phyloP scores from a whole-genome alignment of 2,888 invertebrate species.

The Chloroclystis v-ata region DNA sequence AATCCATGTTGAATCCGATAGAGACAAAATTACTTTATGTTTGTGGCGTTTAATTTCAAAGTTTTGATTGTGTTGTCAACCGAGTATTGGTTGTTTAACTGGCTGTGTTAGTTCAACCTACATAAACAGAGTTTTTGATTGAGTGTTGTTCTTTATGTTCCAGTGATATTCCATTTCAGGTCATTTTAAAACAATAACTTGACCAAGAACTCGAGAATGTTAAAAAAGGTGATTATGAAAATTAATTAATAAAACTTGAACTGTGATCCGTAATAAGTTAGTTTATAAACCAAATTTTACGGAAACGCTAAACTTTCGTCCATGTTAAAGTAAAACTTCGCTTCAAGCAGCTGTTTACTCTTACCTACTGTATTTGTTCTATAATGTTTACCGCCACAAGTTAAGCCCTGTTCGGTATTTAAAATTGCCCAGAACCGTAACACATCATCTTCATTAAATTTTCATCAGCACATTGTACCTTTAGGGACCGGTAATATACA shows the following conservation, averaged over 20 bases:
- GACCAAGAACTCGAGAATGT: no score
- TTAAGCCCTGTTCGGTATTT: not conserved
- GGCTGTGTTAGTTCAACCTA: not conserved
- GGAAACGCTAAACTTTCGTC: no score
- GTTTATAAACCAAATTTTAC: no score
- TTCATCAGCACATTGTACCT: slow-evolving; percentile 10
- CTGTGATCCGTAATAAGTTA: no score
- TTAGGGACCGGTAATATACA: not conserved
- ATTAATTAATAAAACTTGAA: no score
- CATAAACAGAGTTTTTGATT: no score
- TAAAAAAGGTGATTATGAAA: no score
- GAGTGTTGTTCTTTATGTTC: no score
- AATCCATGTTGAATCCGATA: not conserved
- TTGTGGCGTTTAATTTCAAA: slow-evolving; percentile 14
- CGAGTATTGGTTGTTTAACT: not conserved
- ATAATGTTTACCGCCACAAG: not conserved
- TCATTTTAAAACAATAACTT: no score
- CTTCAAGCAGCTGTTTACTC: not conserved
- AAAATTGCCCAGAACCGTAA: not conserved
- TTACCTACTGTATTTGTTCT: not conserved
- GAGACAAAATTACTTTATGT: slow-evolving; percentile 3
- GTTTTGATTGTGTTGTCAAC: slow-evolving; percentile 13
- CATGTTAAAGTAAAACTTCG: no score
- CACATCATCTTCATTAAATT: slow-evolving; percentile 10
- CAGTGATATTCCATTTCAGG: no score